A percentile compares a stretch with the other conserved stretches of the same genome.
Conservation (phyloP, 2,888 invertebrate species). For the Steromphala cineraria region DNA sequence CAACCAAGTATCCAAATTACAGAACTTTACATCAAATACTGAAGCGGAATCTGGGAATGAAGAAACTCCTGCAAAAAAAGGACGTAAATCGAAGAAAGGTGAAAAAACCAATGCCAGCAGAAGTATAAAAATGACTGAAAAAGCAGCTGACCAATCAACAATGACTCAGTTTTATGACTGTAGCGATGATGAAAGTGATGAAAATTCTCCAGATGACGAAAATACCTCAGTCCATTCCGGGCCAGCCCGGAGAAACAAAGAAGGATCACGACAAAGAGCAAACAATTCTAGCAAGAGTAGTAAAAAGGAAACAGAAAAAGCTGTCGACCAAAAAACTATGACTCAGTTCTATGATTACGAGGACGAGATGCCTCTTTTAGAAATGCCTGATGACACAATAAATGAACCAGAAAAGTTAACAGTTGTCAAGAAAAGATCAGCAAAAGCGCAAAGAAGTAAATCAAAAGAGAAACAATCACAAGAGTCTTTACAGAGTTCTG, state of each 20-base stretch:
- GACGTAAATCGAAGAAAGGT: not conserved
- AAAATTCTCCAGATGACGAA: too few species aligned
- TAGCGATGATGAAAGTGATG: too few species aligned
- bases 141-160: conserved; percentile 1
- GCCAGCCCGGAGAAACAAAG: not conserved
- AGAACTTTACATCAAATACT: not conserved
- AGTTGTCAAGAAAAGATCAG: not conserved
- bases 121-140: not conserved
- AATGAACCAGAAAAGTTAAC: not conserved
- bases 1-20: not conserved
- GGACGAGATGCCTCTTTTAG: not conserved
- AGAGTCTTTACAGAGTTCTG: not conserved
- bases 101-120: not conserved
- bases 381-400: not conserved
- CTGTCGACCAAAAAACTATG: conserved; percentile 11
- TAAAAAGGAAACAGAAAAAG: not conserved
- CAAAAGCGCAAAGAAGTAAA: not conserved
- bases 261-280: not conserved
- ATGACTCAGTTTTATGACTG: conserved; percentile 19
- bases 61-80: not conserved
- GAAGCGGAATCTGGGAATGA: not conserved
- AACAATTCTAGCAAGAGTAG: not conserved
- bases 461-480: not conserved
- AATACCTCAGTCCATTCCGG: too few species aligned
- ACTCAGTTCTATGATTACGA: conserved; percentile 19